Conservation (phyloP, 1,140 invertebrate species). For the Zaprionus ornatus region DNA sequence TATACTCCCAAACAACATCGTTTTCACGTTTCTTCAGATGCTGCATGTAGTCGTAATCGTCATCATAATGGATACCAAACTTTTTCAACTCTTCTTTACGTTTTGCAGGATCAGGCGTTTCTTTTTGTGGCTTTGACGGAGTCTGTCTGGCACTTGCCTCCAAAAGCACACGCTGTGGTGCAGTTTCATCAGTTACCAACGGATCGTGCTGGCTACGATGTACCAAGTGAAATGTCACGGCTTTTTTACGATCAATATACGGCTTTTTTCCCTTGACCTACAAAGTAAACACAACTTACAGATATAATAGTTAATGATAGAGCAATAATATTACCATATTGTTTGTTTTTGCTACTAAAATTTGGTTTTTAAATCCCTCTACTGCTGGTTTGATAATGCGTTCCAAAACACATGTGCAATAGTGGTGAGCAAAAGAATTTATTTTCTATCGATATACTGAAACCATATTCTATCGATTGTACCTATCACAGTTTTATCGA, state of each 20-base stretch:
- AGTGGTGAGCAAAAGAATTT: conserved; percentile 5
- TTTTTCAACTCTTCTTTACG: conserved; percentile 92
- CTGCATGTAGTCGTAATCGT: conserved; percentile 98
- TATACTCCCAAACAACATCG: conserved; percentile 81
- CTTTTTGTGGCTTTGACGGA: conserved; percentile 43
- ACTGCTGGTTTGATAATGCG: not conserved
- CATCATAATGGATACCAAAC: conserved; percentile 97
- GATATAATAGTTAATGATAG: not conserved
- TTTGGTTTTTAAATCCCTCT: conserved; percentile 15
- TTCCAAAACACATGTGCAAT: conserved; percentile 48
- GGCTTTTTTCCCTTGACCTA: conserved; percentile 91
- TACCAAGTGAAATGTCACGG: conserved; percentile 95
- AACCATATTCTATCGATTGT: not conserved
- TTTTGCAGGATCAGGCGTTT: conserved; percentile 84
- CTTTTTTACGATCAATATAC: conserved; percentile 96
- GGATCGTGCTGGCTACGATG: conserved; percentile 97
- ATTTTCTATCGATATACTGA: not conserved
- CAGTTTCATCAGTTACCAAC: conserved; percentile 92
- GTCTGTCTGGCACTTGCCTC: conserved; percentile 65
- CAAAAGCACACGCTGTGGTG: conserved; percentile 93
- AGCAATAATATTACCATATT: conserved; percentile 21
- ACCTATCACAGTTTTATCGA: not conserved
- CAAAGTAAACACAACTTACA: conserved; percentile 55
- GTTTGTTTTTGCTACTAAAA: not conserved
- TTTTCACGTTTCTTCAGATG: conserved; percentile 90